Conservation (phyloP, 1,140 invertebrate genomes). For the Tetranychus urticae region DNA sequence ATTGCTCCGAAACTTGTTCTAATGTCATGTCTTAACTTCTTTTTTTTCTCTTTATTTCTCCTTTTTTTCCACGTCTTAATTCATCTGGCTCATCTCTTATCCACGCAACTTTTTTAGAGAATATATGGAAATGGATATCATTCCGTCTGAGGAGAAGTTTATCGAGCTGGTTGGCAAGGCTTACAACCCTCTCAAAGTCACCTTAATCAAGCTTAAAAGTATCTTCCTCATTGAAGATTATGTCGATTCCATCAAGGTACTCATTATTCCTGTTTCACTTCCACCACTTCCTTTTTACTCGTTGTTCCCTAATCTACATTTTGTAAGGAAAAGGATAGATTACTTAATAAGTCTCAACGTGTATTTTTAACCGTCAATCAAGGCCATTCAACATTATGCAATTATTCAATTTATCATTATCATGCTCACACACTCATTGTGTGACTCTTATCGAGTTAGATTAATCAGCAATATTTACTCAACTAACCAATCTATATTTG, state of each 20-base stretch:
- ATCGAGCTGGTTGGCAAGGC: conserved; percentile 55
- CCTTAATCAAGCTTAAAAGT: conserved; percentile 52
- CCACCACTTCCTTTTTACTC: not conserved
- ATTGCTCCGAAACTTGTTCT: not conserved
- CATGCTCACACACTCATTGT: no score
- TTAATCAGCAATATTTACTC: no score
- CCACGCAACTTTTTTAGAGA: conserved; percentile 32
- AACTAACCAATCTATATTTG: no score
- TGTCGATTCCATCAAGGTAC: conserved; percentile 50
- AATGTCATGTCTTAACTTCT: not conserved
- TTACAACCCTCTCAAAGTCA: conserved; percentile 57
- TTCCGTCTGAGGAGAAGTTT: conserved; percentile 60
- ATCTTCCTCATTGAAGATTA: conserved; percentile 88
- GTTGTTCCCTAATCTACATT: no score
- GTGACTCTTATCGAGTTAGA: no score
- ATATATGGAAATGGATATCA: conserved; percentile 60
- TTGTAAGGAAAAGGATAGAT: no score
- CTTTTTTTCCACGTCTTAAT: no score
- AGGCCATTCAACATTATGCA: no score
- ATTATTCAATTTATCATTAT: no score
- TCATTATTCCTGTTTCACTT: not conserved
- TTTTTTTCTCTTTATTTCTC: conserved; percentile 5
- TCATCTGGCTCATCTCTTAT: no score
- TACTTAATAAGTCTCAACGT: no score
- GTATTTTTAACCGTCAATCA: no score